Conservation (phyloP, 2,113 vertebrate species). For the Triplophysa dalaica region DNA sequence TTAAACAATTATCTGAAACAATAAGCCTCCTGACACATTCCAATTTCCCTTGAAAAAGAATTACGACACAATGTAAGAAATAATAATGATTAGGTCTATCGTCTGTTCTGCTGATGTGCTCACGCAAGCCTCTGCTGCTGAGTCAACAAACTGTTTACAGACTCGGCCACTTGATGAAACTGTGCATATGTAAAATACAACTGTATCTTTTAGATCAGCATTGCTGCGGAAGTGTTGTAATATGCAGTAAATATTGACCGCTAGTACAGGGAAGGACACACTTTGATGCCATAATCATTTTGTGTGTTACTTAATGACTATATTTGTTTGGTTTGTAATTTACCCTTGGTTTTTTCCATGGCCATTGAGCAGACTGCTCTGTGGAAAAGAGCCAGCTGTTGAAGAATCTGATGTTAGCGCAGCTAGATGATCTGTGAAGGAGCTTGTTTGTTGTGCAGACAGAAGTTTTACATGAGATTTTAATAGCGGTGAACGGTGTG, state of each 20-base stretch:
- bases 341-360: slow-evolving; percentile 75
- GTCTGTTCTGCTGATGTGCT: slow-evolving; percentile 17
- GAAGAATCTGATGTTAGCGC: slow-evolving; percentile 63
- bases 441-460: slow-evolving; percentile 58
- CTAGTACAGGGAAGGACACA: slow-evolving; percentile 5
- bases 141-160: slow-evolving; percentile 12
- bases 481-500: background rate
- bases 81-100: background rate
- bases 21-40: background rate
- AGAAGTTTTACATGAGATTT: slow-evolving; percentile 35
- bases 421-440: slow-evolving; percentile 76
- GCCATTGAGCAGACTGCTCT: slow-evolving; percentile 59
- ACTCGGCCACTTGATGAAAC: background rate
- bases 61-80: background rate
- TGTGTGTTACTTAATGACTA: slow-evolving; percentile 71
- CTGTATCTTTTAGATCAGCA: slow-evolving; percentile 12
- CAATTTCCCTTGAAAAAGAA: background rate
- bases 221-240: background rate
- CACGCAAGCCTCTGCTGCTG: slow-evolving; percentile 3
- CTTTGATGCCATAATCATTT: slow-evolving; percentile 51
- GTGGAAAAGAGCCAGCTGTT: slow-evolving; percentile 75
- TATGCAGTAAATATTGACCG: slow-evolving; percentile 30
- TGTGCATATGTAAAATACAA: background rate
- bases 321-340: slow-evolving; percentile 76
- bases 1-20: slow-evolving; percentile 16